Conservation (phyloP, 2,113 vertebrate species). For the Pitta sordida region DNA sequence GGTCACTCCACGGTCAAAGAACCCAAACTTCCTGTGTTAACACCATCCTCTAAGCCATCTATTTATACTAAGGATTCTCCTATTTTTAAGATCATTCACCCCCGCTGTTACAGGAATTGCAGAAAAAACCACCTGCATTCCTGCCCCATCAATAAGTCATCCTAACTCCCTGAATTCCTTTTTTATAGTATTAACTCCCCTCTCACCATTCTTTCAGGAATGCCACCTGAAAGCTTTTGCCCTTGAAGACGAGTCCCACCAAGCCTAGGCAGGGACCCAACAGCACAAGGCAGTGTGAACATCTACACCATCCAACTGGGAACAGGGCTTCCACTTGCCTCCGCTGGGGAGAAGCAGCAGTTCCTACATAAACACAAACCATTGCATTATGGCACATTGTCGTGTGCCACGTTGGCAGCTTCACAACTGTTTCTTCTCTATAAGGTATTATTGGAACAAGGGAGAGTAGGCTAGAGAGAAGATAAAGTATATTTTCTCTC, state of each 20-base stretch:
- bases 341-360: neutral
- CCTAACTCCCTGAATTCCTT: too few species aligned
- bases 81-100: too few species aligned
- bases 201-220: too few species aligned
- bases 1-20: too few species aligned
- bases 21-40: too few species aligned
- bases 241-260: neutral
- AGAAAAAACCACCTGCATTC: too few species aligned
- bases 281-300: neutral
- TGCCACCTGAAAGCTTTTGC: neutral
- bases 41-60: too few species aligned
- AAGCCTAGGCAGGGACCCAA: neutral
- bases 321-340: neutral
- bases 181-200: too few species aligned
- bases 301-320: neutral
- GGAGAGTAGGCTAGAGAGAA: conserved; percentile 2
- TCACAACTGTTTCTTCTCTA: neutral
- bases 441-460: neutral
- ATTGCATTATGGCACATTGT: neutral
- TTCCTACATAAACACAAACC: neutral
- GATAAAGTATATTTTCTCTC: conserved; percentile 57
- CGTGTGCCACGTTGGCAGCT: neutral
- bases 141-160: too few species aligned
- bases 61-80: too few species aligned
- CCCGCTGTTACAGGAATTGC: too few species aligned